Evolutionary conservation across 2,113 vertebrate species (phyloP).

Genomic region (Tautogolabrus adspersus): DNA sequence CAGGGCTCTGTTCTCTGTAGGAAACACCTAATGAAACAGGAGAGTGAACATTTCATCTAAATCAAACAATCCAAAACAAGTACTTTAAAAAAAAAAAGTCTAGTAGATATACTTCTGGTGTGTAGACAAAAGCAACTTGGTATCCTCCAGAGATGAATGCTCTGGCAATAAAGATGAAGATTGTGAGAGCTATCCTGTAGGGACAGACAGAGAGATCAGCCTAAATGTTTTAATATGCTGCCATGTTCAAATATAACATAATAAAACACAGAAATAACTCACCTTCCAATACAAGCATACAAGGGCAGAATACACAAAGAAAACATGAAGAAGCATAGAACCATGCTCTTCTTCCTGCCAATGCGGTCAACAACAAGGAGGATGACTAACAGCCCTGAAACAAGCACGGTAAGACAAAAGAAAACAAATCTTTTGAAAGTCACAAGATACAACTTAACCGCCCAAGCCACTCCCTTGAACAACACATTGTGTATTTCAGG

Average conservation of each 20-base stretch:
- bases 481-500: background rate
- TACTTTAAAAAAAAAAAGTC: background rate
- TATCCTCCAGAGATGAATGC: conserved; percentile 93
- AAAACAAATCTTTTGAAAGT: background rate
- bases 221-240: background rate
- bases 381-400: conserved; percentile 87
- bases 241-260: background rate
- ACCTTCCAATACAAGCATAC: conserved; percentile 91
- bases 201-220: background rate
- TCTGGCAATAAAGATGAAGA: conserved; percentile 92
- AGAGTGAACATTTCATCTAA: background rate
- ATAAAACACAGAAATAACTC: background rate
- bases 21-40: conserved; percentile 76
- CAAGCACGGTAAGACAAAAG: conserved; percentile 5
- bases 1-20: conserved; percentile 89
- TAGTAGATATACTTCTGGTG: conserved; percentile 86
- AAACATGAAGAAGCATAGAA: conserved; percentile 89
- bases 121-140: conserved; percentile 93
- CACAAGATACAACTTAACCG: background rate
- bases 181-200: conserved; percentile 87
- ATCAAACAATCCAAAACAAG: background rate
- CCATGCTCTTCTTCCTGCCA: conserved; percentile 94
- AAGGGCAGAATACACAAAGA: conserved; percentile 89
- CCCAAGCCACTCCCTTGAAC: background rate
- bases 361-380: conserved; percentile 89